A percentile compares a stretch with the other conserved stretches of the same genome.
phyloP scores from a whole-genome alignment of 2,113 vertebrate species.

The Asarcornis scutulata region DNA sequence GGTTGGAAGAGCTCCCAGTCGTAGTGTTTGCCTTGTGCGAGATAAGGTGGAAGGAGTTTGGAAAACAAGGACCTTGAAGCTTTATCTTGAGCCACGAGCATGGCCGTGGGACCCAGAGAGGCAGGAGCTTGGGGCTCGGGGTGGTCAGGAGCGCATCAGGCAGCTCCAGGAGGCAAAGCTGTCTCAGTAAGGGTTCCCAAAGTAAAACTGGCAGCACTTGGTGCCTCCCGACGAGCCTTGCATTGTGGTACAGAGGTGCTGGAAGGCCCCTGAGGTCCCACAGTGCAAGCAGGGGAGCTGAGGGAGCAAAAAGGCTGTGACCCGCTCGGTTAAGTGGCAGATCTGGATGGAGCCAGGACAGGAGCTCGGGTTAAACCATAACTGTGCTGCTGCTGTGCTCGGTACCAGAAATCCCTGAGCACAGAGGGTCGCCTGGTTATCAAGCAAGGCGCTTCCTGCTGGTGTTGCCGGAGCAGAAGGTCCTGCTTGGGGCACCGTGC shows the following conservation, averaged over 20 bases:
- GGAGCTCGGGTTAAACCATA: constrained; percentile 17
- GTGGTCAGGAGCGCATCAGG: accelerated
- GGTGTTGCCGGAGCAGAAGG: background rate
- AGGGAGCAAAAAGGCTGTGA: background rate
- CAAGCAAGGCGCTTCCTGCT: background rate
- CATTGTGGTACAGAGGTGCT: background rate
- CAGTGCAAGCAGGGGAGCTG: background rate
- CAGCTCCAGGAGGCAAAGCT: background rate
- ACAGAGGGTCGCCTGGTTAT: background rate
- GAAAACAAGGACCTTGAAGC: constrained; percentile 38
- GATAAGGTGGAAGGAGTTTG: background rate
- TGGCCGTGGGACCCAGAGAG: background rate
- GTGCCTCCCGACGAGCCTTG: too few relatives aligned
- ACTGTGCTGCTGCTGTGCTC: background rate
- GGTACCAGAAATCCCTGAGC: accelerated
- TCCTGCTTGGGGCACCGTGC: background rate
- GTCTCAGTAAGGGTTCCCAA: background rate
- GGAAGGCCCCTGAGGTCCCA: background rate
- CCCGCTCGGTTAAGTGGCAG: background rate
- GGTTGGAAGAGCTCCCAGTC: background rate
- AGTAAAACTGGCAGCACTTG: background rate
- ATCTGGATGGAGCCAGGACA: background rate
- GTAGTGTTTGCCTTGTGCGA: background rate
- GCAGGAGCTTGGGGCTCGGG: background rate
- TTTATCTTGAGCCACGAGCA: background rate